Percentiles rank a stretch among this genome's conserved stretches.
Conservation (phyloP, 2,797 vertebrate species). For the Danionella dracula region DNA sequence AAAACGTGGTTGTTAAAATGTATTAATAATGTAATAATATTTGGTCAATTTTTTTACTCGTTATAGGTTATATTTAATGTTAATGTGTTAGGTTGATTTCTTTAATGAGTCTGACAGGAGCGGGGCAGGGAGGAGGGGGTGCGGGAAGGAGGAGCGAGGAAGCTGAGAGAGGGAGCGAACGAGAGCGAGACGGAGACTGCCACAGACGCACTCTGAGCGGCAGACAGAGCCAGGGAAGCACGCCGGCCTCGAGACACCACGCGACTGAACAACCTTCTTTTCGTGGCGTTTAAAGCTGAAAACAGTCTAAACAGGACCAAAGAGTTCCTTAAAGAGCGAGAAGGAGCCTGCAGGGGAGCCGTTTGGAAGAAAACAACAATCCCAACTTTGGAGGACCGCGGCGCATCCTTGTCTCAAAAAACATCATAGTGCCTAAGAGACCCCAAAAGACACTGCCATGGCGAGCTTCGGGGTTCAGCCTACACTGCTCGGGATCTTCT, state of each 20-base stretch:
- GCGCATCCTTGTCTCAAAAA: background rate
- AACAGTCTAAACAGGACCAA: background rate
- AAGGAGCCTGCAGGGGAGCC: background rate
- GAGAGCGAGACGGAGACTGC: constrained; percentile 37
- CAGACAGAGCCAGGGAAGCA: constrained; percentile 6
- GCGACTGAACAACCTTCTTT: background rate
- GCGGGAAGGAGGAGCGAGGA: constrained; percentile 47
- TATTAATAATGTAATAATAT: too few species aligned
- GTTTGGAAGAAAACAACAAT: background rate
- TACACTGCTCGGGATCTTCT: constrained; percentile 33
- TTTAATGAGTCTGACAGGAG: background rate
- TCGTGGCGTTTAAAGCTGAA: background rate
- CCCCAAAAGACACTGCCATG: constrained; percentile 5
- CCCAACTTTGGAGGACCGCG: constrained; percentile 25
- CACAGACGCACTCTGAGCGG: constrained; percentile 27
- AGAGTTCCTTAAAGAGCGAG: background rate
- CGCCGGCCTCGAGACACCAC: constrained; percentile 4
- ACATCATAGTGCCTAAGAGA: background rate
- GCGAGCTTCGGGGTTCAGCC: constrained; percentile 46
- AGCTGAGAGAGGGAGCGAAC: constrained; percentile 32
- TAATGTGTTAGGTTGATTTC: too few species aligned
- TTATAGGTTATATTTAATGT: too few species aligned
- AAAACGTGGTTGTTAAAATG: too few species aligned
- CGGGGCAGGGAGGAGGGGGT: constrained; percentile 37
- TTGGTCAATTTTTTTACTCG: too few species aligned